Percentiles rank a stretch among this genome's conserved stretches.
Evolutionary conservation across 1,140 invertebrate genomes (phyloP).

Genomic region (Lamellibrachia luymesi): DNA sequence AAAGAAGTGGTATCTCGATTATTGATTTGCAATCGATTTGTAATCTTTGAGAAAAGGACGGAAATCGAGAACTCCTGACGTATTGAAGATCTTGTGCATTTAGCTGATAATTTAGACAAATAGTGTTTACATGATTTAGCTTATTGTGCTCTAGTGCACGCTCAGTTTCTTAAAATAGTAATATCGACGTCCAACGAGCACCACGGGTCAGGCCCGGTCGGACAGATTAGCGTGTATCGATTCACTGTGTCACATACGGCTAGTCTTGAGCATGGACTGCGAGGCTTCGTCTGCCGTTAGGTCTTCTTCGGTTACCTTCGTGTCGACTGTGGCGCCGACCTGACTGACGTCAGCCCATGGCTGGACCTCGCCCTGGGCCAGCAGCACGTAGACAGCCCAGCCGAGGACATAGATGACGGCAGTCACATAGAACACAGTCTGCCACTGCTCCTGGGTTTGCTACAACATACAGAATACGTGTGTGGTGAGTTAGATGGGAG

Average conservation of each 20-base stretch:
- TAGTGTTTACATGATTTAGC: no score
- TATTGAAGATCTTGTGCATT: no score
- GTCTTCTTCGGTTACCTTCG: background rate
- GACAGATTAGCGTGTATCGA: background rate
- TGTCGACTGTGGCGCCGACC: background rate
- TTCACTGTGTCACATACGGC: background rate
- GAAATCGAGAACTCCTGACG: no score
- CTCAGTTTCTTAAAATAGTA: no score
- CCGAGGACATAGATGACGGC: conserved; percentile 48
- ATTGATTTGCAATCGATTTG: no score
- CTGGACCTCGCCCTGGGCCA: conserved; percentile 48
- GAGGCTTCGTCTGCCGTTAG: background rate
- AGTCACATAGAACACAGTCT: conserved; percentile 53
- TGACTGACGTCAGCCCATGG: conserved; percentile 34
- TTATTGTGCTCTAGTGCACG: no score
- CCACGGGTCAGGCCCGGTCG: background rate
- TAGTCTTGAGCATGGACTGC: background rate
- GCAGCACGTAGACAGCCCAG: conserved; percentile 44
- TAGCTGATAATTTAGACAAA: no score
- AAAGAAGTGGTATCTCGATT: no score
- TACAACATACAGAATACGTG: conserved; percentile 25
- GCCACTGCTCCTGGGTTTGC: conserved; percentile 54
- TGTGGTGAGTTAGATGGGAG: background rate
- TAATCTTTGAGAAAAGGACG: no score
- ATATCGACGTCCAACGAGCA: no score